Conservation (phyloP, 2,888 invertebrate species). For the Poecilobothrus nobilitatus region DNA sequence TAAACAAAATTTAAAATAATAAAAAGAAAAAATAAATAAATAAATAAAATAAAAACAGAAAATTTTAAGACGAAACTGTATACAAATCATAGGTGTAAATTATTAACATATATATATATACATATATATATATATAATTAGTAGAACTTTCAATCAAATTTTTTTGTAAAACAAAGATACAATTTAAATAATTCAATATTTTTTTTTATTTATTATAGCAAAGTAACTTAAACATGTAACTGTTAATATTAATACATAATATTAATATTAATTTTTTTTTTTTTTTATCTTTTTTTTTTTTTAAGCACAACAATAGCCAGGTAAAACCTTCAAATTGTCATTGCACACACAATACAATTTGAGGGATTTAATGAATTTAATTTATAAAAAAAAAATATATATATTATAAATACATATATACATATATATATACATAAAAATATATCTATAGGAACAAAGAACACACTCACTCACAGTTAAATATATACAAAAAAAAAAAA, state of each 20-base stretch:
- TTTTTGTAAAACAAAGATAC: not conserved
- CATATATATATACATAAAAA: not conserved
- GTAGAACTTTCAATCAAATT: not conserved
- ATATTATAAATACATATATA: not conserved
- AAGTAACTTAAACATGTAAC: not conserved
- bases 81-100: conserved; percentile 25
- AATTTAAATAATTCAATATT: not conserved
- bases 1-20: not conserved
- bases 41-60: conserved; percentile 13
- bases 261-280: not conserved
- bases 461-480: not conserved
- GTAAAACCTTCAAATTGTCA: conserved; percentile 2
- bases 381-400: not conserved
- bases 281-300: not conserved
- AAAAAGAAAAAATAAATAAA: conserved; percentile 11
- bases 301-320: conserved; percentile 4
- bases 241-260: not conserved
- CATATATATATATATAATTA: too few relatives aligned
- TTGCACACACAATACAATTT: conserved; percentile 6
- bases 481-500: not conserved
- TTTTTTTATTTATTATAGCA: not conserved
- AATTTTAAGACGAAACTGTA: conserved; percentile 15
- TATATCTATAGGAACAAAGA: too few relatives aligned
- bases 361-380: not conserved
- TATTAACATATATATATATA: conserved; percentile 26